Evolutionary conservation across 2,888 invertebrate genomes (phyloP), one percentile per base, ranked within the genome.

Genomic region (Phengaris arion): DNA sequence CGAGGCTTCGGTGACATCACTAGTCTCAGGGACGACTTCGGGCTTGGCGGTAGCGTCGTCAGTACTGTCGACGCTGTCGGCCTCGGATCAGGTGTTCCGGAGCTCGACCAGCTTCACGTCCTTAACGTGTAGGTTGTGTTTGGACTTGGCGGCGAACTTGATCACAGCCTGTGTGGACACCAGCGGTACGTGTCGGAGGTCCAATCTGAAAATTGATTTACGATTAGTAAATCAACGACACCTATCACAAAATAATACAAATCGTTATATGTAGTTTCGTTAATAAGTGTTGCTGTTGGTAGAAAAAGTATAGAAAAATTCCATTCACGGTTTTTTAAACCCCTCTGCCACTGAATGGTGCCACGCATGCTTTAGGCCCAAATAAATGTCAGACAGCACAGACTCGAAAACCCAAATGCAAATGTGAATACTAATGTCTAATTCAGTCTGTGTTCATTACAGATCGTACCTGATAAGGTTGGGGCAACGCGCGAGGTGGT

Each of bases 81-180:
- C 80, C 82, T 83, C 84, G 83, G 84, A 91, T 92, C 93, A 93
- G 84, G 93, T 92, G 82, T 92, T 94, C 86, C 95, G 85, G 74
- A 93, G 85, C 84, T 96, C 96, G 10, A 97, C 97, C 82, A 97
- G 87, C 84, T 97, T 97, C 8, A 97, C 96, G 81, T 97, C 97
- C 81, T 96, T 95, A 74, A 97, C 97, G 85, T 97, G 96, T 77
- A 97, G 90, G 87, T 97, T 96, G 86, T 96, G 96, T 84, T 96
- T 96, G 78, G 96, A 96, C 82, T 96, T 96, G 78, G 96, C 97
- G 2, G 97, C 97, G 85, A 97, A 97, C 83, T 97, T 97, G 83
- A 97, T 97, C 57, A 97, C 95, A 13, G 97, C 96, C 83, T 97
- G 97, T 4, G 96, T 96, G 5, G 97, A 96, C 64, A 97, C 96